Base-by-base conservation (phyloP, 2,113 vertebrate genomes). In the Cyanistes caeruleus region DNA sequence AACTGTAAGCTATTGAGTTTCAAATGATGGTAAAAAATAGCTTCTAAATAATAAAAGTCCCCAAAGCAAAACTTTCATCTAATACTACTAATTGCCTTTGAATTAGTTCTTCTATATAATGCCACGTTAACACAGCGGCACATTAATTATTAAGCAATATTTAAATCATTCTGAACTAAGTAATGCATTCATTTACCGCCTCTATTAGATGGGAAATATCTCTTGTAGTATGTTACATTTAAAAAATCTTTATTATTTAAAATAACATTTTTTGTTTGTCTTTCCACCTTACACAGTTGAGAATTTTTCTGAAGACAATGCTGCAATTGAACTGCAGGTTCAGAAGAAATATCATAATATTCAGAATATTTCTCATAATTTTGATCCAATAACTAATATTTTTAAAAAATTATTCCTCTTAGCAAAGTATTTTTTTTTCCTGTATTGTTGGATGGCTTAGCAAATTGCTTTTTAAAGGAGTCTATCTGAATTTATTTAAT, bases 81-180 rank as follows among this genome's bases (percentile, higher is more conserved):
- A 91, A 87, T 84, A 60, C 86, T 81, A 84, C 76, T 96, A 96
- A 96, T 94, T 97, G 81, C 60, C 60, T 97, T 96, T 95, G 81
- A 93, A 94, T 96, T 89, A 96, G 37, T 78, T 68, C 70, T 95
- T 95, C 67, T 80, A 44, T 94, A 70, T 90, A 93, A 96, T 89
- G 75, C 56, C 80, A 72, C 14, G 15, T 93, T 90, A 87, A 63
- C 68, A 51, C 63, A 94, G 89, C 11, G 60, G 60, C 7, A 0
- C 73, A 86, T 97, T 96, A 96, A 94, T 97, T 95, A 96, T 95
- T 91, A 39, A 96, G 41, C 62, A 96, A 87, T 94, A 96, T 95
- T 97, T 96, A 96, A 97, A 94, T 97, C 48, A 77, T 87, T 79
- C 59, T 77, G 60, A 95, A 94, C 33, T 83, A 84, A 89, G 58